Percentiles rank a stretch among this genome's conserved stretches.
Evolutionary conservation across 2,113 vertebrate genomes (phyloP).

Genomic region (Micronisus gabar): DNA sequence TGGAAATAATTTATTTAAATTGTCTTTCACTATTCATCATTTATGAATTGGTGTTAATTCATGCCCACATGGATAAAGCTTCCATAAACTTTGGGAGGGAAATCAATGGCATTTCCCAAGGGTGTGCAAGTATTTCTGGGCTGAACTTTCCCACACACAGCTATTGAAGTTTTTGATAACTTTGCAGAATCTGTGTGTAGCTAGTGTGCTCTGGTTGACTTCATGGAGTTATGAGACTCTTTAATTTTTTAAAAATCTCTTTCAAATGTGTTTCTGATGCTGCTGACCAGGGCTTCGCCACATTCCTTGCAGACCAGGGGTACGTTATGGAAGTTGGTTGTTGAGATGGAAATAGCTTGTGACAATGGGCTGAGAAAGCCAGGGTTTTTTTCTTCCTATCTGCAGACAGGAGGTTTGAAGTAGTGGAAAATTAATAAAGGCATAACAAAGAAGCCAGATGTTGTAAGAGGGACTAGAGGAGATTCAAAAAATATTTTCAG

Average conservation of each 20-base stretch:
- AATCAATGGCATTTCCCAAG: not conserved
- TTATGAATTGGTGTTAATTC: not conserved
- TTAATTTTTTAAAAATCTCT: not conserved
- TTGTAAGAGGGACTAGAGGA: not conserved
- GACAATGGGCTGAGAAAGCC: not conserved
- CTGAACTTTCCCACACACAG: not conserved
- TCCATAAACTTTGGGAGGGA: not conserved
- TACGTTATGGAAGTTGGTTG: not conserved
- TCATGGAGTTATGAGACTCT: not conserved
- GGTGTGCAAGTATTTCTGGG: not conserved
- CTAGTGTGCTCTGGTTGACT: not conserved
- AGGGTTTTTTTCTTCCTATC: not conserved
- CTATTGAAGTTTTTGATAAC: not conserved
- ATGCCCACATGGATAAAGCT: not conserved
- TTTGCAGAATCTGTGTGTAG: not conserved
- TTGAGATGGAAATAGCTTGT: not conserved
- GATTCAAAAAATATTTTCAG: not conserved
- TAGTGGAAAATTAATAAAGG: conserved; percentile 48
- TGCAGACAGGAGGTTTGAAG: conserved; percentile 29
- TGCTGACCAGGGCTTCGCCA: not conserved
- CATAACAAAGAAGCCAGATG: conserved; percentile 45
- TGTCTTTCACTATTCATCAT: not conserved
- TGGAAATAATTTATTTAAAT: not conserved
- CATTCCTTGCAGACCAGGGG: not conserved
- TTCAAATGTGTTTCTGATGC: not conserved